These are phyloP conservation scores for Tachysurus fulvidraco DNA, from an alignment of 2,113 vertebrate species.

Conservation along the genomic window DNA sequence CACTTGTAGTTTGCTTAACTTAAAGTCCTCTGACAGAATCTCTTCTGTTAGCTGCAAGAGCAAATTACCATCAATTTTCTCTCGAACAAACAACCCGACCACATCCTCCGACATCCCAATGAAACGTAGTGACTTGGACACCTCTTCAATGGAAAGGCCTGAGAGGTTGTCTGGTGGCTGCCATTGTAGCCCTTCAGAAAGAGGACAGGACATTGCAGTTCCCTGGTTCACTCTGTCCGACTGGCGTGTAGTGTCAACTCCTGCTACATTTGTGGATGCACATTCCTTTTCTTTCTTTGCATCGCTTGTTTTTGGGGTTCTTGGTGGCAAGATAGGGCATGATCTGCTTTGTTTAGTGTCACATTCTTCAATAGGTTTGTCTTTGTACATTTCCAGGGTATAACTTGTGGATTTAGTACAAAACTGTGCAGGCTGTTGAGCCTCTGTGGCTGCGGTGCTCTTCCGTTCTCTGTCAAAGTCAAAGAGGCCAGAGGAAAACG, in stretches of 20 bases:
- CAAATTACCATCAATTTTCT: conserved; percentile 96
- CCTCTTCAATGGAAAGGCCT: conserved; percentile 90
- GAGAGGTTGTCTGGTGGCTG: conserved; percentile 87
- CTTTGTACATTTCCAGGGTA: conserved; percentile 82
- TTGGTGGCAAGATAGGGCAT: conserved; percentile 89
- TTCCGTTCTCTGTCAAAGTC: conserved; percentile 73
- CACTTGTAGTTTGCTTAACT: conserved; percentile 94
- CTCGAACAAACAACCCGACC: conserved; percentile 84
- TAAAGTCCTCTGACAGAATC: conserved; percentile 96
- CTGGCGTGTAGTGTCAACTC: conserved; percentile 72
- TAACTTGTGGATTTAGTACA: conserved; percentile 90
- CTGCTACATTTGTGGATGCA: conserved; percentile 28
- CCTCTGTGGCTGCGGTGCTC: conserved; percentile 54
- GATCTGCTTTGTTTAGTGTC: conserved; percentile 85
- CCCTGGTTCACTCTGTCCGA: conserved; percentile 70
- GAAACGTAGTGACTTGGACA: conserved; percentile 89
- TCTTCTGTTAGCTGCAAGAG: conserved; percentile 95
- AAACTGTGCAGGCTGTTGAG: conserved; percentile 65
- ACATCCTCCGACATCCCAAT: conserved; percentile 92
- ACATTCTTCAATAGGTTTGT: conserved; percentile 73
- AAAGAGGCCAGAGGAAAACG: conserved; percentile 81
- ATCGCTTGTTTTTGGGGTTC: conserved; percentile 79
- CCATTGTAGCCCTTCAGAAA: conserved; percentile 81
- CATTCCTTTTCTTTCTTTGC: conserved; percentile 66
- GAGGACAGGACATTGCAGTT: conserved; percentile 72